Conservation (phyloP, 2,888 invertebrate genomes). For the Platycheirus rosarum region DNA sequence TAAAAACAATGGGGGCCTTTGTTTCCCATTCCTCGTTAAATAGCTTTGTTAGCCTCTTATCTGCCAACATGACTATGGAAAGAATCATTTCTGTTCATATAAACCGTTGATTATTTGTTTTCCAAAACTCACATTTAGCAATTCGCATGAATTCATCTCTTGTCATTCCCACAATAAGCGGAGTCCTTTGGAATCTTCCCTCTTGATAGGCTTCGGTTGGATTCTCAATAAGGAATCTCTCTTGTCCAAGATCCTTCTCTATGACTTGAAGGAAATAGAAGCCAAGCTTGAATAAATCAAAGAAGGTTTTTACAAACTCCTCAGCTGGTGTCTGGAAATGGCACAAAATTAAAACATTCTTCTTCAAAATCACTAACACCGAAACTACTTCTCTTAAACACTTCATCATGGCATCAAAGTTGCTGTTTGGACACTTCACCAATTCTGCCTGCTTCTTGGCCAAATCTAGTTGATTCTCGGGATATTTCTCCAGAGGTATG, state of each 20-base stretch:
- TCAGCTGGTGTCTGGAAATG: slow-evolving; percentile 75
- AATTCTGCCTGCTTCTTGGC: slow-evolving; percentile 86
- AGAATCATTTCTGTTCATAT: not conserved
- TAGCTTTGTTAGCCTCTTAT: slow-evolving; percentile 81
- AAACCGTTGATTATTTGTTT: not conserved
- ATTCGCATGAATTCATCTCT: slow-evolving; percentile 86
- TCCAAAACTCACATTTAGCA: slow-evolving; percentile 81
- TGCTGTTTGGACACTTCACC: slow-evolving; percentile 83
- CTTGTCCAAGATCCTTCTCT: slow-evolving; percentile 86
- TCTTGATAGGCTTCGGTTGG: slow-evolving; percentile 84
- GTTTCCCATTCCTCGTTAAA: slow-evolving; percentile 78
- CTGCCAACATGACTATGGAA: slow-evolving; percentile 83
- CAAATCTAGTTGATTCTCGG: slow-evolving; percentile 83
- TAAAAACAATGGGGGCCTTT: slow-evolving; percentile 79
- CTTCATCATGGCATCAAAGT: slow-evolving; percentile 83
- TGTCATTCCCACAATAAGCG: slow-evolving; percentile 86
- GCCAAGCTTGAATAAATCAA: slow-evolving; percentile 79
- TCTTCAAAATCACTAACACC: not conserved
- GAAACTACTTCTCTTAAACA: slow-evolving; percentile 84
- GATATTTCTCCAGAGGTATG: slow-evolving; percentile 83
- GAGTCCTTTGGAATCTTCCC: slow-evolving; percentile 85
- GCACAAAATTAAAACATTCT: too few relatives aligned
- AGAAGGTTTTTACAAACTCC: slow-evolving; percentile 77
- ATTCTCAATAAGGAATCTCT: slow-evolving; percentile 85
- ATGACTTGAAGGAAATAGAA: slow-evolving; percentile 85